Evolutionary conservation across 2,113 vertebrate species (phyloP).

Genomic region (Cisticola juncidis): DNA sequence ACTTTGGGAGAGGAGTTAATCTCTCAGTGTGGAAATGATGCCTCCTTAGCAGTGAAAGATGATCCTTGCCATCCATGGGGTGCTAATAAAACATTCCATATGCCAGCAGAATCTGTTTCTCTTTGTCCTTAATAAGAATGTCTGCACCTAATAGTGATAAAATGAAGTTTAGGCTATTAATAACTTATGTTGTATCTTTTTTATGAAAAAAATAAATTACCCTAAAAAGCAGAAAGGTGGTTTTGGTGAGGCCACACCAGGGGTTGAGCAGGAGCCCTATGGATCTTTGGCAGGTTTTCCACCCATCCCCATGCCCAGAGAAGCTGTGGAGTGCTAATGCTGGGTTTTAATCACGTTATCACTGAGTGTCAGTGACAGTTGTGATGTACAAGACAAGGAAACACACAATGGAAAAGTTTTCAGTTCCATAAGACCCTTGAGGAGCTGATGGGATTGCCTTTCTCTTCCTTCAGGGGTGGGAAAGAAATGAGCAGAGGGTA

Average conservation of each 20-base stretch:
- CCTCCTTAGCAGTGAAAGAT: neutral
- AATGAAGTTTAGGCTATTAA: neutral
- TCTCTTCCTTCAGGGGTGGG: neutral
- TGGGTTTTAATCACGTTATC: neutral
- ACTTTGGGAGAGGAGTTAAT: neutral
- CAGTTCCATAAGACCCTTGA: neutral
- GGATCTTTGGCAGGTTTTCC: neutral
- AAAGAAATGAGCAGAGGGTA: neutral
- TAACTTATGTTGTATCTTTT: neutral
- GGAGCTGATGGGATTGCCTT: neutral
- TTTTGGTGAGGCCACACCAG: neutral
- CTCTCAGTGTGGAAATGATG: neutral
- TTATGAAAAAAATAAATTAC: neutral
- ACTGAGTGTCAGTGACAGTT: neutral
- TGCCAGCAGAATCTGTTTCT: neutral
- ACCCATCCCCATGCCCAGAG: neutral
- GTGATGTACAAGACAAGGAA: neutral
- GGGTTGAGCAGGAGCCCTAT: neutral
- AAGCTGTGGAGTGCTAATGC: neutral
- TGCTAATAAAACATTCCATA: neutral
- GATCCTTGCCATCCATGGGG: neutral
- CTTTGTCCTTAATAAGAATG: neutral
- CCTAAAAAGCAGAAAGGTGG: neutral
- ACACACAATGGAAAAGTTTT: neutral
- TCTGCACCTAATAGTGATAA: neutral